These are phyloP conservation scores for Dyspetes luteomarginatus DNA, from an alignment of 2,888 invertebrate species.

Conservation along the genomic window DNA sequence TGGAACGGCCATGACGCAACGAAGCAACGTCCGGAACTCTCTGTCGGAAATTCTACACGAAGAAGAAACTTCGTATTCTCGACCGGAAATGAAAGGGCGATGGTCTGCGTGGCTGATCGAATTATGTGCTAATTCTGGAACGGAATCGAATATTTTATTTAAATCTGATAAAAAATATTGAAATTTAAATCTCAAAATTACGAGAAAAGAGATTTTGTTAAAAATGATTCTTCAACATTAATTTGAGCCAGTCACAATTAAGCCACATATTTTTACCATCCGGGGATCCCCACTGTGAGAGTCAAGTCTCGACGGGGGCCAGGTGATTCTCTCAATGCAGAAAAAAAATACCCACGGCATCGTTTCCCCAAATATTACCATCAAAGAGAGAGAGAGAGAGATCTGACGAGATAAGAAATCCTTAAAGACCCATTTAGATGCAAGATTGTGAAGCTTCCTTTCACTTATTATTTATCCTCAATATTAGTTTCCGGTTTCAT, in stretches of 20 bases:
- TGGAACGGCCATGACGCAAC: too few relatives aligned
- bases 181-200: not conserved
- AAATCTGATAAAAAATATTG: too few relatives aligned
- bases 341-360: conserved; percentile 3
- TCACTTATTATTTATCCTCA: conserved; percentile 27
- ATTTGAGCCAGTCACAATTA: not conserved
- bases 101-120: not conserved
- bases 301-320: not conserved
- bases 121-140: too few relatives aligned
- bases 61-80: not conserved
- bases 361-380: conserved; percentile 6
- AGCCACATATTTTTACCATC: not conserved
- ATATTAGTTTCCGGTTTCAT: conserved; percentile 16
- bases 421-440: conserved; percentile 39
- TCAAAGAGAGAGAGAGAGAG: not conserved
- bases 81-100: conserved; percentile 35
- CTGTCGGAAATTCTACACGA: conserved; percentile 7
- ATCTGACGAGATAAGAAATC: conserved; percentile 28
- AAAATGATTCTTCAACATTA: not conserved
- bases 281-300: not conserved
- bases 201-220: not conserved
- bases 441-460: conserved; percentile 30
- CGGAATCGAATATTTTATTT: too few relatives aligned
- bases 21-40: conserved; percentile 60
- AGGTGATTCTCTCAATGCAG: conserved; percentile 2